Evolutionary conservation across 35 echinoderm and acorn worm species (phyloP), one percentile per base, ranked within the genome.

Genomic region (Apostichopus parvimensis): DNA sequence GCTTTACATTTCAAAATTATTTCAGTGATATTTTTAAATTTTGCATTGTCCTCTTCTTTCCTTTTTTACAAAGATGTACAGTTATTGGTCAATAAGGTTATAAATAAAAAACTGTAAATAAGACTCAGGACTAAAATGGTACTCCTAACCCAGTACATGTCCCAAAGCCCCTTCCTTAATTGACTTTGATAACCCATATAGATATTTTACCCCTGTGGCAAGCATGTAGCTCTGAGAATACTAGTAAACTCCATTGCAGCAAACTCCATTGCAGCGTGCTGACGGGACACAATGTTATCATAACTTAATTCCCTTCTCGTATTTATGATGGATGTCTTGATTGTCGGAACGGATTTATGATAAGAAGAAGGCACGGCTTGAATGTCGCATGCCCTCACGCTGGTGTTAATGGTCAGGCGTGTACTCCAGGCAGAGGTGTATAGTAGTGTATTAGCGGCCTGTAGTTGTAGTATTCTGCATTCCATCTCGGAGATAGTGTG

Each of bases 261-360:
- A 45, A 45, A 45, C 34, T 45, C 34, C 34, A 45, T 45, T 45
- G 3, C 34, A 45, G 34, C 3, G 34, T 45, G 34, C 71, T 75
- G 71, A 75, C 20, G n/a, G 17, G 81, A 80, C 23, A 7, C n/a
- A 84, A 84, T 84, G 81, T 84, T 84, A 59, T 84, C 17, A 58
- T 84, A 84, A 84, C 57, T 84, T 17, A 21, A 54, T 84, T 6
- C 81, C 81, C 56, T 84, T 84, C 81, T 84, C 56, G 57, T 21
- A 53, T 84, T 84, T 59, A 84, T 84, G 81, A 84, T 84, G 56
- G 81, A 84, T 84, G 81, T 84, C 81, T 84, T 84, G 54, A 84
- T 84, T 84, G 81, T 84, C 81, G 17, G 53, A 84, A 24, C 56
- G 54, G 55, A 84, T 84, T 84, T 84, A 84, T 55, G 56, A 84